Conservation (phyloP, 2,113 vertebrate genomes). For the Pipra filicauda region DNA sequence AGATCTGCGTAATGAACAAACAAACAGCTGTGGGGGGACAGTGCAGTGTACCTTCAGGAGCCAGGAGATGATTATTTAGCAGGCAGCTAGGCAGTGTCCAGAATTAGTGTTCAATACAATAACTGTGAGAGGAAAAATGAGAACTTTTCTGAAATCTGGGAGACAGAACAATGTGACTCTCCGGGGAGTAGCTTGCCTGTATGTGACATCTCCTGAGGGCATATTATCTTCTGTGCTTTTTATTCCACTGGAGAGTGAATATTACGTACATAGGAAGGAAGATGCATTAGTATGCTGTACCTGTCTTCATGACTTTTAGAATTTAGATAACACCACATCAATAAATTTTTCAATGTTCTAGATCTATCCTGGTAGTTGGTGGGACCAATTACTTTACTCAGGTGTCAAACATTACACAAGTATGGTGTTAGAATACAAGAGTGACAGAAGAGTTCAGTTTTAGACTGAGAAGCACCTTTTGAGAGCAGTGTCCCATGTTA, state of each 20-base stretch:
- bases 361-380: neutral
- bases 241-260: neutral
- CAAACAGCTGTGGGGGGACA: neutral
- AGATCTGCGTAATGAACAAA: neutral
- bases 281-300: neutral
- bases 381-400: neutral
- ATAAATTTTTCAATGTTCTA: neutral
- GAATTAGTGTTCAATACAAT: neutral
- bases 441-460: neutral
- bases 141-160: neutral
- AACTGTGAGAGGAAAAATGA: neutral
- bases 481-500: neutral
- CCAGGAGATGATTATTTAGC: neutral
- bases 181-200: neutral
- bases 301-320: neutral
- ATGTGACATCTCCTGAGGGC: neutral
- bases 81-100: neutral
- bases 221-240: neutral
- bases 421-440: neutral
- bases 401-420: neutral
- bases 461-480: neutral
- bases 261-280: neutral
- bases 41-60: neutral
- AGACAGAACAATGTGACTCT: neutral
- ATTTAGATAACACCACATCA: neutral